Evolutionary conservation across 2,888 invertebrate genomes (phyloP).

Genomic region (Suillia variegata): DNA sequence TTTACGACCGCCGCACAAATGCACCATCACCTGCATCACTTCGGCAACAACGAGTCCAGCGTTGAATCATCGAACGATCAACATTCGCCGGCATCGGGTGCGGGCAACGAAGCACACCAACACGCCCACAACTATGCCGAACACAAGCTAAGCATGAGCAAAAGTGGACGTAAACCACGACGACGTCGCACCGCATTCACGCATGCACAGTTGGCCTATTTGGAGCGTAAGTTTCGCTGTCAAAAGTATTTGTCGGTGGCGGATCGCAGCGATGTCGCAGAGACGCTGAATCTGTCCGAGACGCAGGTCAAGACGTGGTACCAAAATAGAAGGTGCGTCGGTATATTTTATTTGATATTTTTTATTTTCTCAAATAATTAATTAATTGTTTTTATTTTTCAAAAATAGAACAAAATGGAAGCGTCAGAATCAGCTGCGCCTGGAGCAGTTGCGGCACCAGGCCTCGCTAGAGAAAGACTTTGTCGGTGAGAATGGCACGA

Average conservation of each 20-base stretch:
- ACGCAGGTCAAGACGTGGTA: conserved; percentile 97
- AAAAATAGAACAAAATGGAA: conserved; percentile 93
- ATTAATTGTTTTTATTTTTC: background rate
- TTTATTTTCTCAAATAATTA: background rate
- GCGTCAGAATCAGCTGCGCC: conserved; percentile 82
- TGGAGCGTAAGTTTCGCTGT: conserved; percentile 89
- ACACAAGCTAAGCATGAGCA: conserved; percentile 55
- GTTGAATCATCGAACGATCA: conserved; percentile 45
- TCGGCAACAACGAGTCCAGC: conserved; percentile 52
- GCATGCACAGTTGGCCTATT: conserved; percentile 88
- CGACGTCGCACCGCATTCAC: conserved; percentile 90
- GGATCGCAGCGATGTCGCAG: conserved; percentile 90
- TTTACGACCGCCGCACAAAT: conserved; percentile 11
- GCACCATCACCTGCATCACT: conserved; percentile 27
- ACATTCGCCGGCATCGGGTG: conserved; percentile 12
- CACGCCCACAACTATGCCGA: conserved; percentile 39
- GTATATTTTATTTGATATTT: background rate
- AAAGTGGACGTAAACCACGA: conserved; percentile 77
- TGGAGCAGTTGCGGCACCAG: conserved; percentile 85
- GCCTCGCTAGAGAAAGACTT: conserved; percentile 77
- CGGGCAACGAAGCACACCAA: background rate
- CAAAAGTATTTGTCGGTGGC: conserved; percentile 94
- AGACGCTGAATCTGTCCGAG: conserved; percentile 85
- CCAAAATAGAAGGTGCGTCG: conserved; percentile 58
- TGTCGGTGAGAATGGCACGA: conserved; percentile 46